Evolutionary conservation across 2,888 invertebrate species (phyloP).

Genomic region (Osmoderma eremita): DNA sequence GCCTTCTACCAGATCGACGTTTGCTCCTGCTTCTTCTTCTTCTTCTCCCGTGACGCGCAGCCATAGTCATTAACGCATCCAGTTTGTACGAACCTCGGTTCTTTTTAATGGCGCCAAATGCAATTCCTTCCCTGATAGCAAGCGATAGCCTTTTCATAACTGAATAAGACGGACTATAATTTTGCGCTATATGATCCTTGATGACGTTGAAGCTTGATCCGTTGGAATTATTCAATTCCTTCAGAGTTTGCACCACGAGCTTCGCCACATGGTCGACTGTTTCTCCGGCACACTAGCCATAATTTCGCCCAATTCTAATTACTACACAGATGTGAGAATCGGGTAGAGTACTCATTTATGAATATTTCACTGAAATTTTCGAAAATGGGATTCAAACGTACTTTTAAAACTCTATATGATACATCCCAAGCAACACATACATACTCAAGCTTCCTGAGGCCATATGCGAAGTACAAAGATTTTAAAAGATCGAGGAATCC

Average conservation of each 20-base stretch:
- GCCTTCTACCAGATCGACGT: background rate
- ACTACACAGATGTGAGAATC: background rate
- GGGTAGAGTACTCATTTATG: background rate
- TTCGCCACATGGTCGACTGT: constrained; percentile 11
- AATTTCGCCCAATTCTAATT: background rate
- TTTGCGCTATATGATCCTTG: constrained; percentile 30
- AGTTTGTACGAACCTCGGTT: constrained; percentile 18
- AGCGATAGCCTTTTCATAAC: constrained; percentile 20
- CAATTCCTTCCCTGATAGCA: constrained; percentile 24
- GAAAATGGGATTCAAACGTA: background rate
- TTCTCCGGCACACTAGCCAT: background rate
- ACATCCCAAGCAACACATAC: no score
- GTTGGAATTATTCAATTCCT: constrained; percentile 27
- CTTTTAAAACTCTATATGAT: no score
- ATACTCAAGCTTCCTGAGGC: no score
- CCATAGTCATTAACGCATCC: constrained; percentile 31
- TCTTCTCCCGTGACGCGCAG: background rate
- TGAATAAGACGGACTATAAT: constrained; percentile 2
- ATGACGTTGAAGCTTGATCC: constrained; percentile 23
- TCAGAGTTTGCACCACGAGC: constrained; percentile 16
- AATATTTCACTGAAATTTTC: constrained; percentile 14
- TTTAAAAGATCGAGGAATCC: no score
- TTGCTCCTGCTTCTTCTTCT: background rate
- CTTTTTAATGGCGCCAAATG: constrained; percentile 38
- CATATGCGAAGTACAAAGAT: no score